Evolutionary conservation across 2,888 invertebrate species (phyloP).

Genomic region (Helobdella robusta): DNA sequence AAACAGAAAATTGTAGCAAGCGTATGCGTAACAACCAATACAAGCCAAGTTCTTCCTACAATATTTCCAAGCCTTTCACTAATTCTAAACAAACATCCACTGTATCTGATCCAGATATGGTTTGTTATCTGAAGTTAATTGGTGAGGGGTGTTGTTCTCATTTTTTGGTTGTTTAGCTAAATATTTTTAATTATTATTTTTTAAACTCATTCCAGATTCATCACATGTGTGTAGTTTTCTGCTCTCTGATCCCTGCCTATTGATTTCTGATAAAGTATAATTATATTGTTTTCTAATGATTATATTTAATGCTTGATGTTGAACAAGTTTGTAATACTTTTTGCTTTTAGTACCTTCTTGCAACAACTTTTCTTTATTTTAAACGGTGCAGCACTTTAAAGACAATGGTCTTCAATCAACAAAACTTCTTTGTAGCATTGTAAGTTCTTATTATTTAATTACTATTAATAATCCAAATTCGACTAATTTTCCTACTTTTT

Average conservation of each 20-base stretch:
- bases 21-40: no score
- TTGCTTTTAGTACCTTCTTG: constrained; percentile 52
- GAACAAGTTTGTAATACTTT: constrained; percentile 5
- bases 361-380: constrained; percentile 56
- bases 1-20: no score
- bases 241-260: constrained; percentile 51
- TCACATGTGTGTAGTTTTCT: constrained; percentile 51
- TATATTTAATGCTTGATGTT: background rate
- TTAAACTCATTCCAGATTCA: constrained; percentile 43
- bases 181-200: no score
- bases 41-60: no score
- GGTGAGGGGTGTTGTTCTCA: no score
- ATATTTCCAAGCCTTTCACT: no score
- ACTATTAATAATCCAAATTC: background rate
- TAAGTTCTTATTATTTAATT: constrained; percentile 45
- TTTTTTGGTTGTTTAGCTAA: no score
- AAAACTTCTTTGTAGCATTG: constrained; percentile 56
- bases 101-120: no score
- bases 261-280: constrained; percentile 53
- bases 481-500: background rate
- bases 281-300: constrained; percentile 2
- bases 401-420: constrained; percentile 51
- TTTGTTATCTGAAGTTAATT: no score
- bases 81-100: no score
- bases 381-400: constrained; percentile 52